phyloP scores from a whole-genome alignment of 2,888 invertebrate genomes.

The Atrina japonica region DNA sequence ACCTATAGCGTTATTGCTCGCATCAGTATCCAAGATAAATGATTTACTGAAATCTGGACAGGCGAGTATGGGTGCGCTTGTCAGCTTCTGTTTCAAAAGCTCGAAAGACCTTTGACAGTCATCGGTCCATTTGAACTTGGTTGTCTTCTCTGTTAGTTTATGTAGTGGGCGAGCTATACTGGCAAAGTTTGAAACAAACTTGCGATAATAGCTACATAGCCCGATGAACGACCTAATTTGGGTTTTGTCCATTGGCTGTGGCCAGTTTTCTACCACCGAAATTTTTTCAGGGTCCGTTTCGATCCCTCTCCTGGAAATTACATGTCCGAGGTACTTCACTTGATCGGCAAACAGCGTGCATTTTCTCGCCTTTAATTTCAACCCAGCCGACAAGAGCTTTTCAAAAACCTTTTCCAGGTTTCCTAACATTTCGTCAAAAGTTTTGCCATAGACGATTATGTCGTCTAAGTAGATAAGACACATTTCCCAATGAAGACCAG shows the following conservation, averaged over 20 bases:
- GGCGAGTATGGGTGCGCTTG: background rate
- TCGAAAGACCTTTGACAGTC: background rate
- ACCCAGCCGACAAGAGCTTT: conserved; percentile 21
- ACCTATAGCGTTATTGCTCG: too few species aligned
- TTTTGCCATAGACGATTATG: conserved; percentile 27
- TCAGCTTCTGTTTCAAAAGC: background rate
- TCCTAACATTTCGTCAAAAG: conserved; percentile 22
- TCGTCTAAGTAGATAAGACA: conserved; percentile 76
- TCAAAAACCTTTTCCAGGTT: conserved; percentile 27
- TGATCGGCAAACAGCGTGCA: conserved; percentile 24
- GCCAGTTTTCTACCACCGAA: background rate
- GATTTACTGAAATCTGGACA: background rate
- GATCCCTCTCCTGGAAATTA: conserved; percentile 26
- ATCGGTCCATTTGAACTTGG: conserved; percentile 4
- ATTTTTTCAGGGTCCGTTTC: conserved; percentile 20
- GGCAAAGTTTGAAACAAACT: background rate
- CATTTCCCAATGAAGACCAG: conserved; percentile 42
- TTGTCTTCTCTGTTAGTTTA: background rate
- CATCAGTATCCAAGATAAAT: conserved; percentile 6
- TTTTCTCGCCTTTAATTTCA: conserved; percentile 27
- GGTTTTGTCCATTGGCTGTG: background rate
- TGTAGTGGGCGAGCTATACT: background rate
- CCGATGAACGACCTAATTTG: background rate
- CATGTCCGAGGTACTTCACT: conserved; percentile 22
- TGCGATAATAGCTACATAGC: background rate